Evolutionary conservation across 2,888 invertebrate genomes (phyloP), one percentile per base, ranked within the genome.

Genomic region (Ceratothoa steindachneri): DNA sequence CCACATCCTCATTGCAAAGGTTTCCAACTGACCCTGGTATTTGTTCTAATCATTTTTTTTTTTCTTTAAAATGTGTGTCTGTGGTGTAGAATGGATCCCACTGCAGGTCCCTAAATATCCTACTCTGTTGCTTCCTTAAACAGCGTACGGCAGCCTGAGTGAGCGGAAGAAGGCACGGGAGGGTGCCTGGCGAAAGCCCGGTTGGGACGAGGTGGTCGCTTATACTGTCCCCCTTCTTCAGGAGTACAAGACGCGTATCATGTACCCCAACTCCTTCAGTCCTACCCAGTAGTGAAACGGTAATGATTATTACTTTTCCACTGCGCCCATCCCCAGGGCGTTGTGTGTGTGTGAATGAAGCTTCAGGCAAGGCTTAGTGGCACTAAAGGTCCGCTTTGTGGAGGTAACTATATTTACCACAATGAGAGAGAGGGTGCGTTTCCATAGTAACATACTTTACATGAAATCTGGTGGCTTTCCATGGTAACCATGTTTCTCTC

Each of bases 121-220:
- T 3, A 3, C 1, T 3, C 19, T 51, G 52, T 22, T 30, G 52
- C 72, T 69, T 66, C 75, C 69, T 76, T 78, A 83, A 85, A 4
- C 85, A 97, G 97, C 96, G 84, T 99, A 99, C 86, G 91, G 93
- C 83, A 91, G 93, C 85, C 88, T 99, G 82, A 91, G 94, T 82
- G 89, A 90, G 0, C 90, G 99, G 30, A 96, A 97, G 83, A 94
- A 95, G 85, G 96, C 95, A 0, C 90, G 99, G 80, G 97, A 98
- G 86, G 90, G 92, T 81, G 97, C 97, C 2, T 99, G 98, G 98
- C 89, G 94, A 81, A 93, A 94, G 81, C 98, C 99, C 0, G 99
- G 98, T 74, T 99, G 99, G 99, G 98, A 99, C 86, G 95, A 96
- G 84, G 97, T 97, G 85, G 99, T 99, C n/a, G 96, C 97, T 0